A percentile compares a stretch with the other conserved stretches of the same genome.
Evolutionary conservation across 1,140 invertebrate genomes (phyloP).

Genomic region (Lutraria rhynchaena): DNA sequence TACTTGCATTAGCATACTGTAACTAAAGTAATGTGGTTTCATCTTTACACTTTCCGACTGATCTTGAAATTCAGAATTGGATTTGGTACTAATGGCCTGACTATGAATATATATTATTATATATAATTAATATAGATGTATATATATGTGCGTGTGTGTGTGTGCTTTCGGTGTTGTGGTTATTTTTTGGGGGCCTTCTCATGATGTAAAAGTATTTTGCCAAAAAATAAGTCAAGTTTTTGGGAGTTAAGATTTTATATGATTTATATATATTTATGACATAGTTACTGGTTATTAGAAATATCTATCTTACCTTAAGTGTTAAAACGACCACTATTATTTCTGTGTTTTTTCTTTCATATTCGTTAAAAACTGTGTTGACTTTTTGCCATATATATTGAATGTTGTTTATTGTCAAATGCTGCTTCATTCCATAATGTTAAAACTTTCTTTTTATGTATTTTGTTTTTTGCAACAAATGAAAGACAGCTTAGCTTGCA

Average conservation of each 20-base stretch:
- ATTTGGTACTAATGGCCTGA: constrained; percentile 8
- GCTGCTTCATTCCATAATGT: constrained; percentile 39
- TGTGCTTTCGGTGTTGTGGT: constrained; percentile 42
- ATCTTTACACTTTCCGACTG: too few species aligned
- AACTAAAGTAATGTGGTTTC: too few species aligned
- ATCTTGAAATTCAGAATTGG: too few species aligned
- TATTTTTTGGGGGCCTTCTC: constrained; percentile 38
- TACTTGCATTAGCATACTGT: too few species aligned
- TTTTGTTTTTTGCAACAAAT: constrained; percentile 25
- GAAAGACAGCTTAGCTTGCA: constrained; percentile 6
- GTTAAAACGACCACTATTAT: constrained; percentile 12
- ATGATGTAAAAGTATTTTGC: constrained; percentile 36
- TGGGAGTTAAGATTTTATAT: constrained; percentile 27
- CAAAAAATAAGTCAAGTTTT: constrained; percentile 10
- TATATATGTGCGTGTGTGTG: too few species aligned
- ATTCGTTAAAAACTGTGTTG: constrained; percentile 21
- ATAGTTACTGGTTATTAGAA: constrained; percentile 15
- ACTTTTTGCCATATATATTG: constrained; percentile 36
- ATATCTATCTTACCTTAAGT: constrained; percentile 5
- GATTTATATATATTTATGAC: constrained; percentile 41
- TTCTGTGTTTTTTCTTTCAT: constrained; percentile 11
- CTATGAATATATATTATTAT: neutral
- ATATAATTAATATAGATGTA: too few species aligned
- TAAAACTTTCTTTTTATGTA: constrained; percentile 15
- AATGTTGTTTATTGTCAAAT: constrained; percentile 15